Evolutionary conservation across 2,888 invertebrate genomes (phyloP).

Genomic region (Caenorhabditis sulstoni): DNA sequence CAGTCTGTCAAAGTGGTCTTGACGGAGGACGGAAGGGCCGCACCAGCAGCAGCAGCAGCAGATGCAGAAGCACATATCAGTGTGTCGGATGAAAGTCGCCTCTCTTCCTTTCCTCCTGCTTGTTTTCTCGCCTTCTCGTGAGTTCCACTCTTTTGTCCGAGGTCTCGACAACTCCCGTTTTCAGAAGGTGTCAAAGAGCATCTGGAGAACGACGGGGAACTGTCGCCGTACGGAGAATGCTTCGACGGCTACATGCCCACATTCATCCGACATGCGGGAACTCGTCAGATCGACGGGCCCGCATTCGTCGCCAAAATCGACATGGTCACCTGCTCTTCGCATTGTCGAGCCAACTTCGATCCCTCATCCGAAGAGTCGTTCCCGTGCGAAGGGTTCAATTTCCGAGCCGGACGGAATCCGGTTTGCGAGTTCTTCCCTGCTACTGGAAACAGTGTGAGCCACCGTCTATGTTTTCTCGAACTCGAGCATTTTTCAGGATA

Average conservation of each 20-base stretch:
- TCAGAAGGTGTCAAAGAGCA: constrained; percentile 17
- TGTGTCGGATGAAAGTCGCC: constrained; percentile 45
- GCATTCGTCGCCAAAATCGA: constrained; percentile 62
- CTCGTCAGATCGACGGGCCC: constrained; percentile 47
- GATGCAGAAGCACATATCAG: constrained; percentile 44
- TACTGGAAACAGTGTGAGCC: constrained; percentile 37
- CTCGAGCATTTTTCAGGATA: constrained; percentile 11
- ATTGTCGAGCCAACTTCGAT: constrained; percentile 66
- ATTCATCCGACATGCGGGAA: constrained; percentile 45
- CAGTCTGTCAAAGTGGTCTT: constrained; percentile 53
- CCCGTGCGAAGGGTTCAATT: constrained; percentile 70
- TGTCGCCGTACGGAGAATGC: constrained; percentile 59
- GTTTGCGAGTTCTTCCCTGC: constrained; percentile 69
- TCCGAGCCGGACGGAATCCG: constrained; percentile 64
- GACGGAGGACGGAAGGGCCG: constrained; percentile 14
- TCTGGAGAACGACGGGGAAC: constrained; percentile 15
- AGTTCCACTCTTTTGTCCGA: constrained; percentile 1
- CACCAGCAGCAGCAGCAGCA: constrained; percentile 18
- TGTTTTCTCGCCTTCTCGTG: constrained; percentile 19
- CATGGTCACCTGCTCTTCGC: constrained; percentile 64
- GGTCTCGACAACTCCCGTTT: neutral
- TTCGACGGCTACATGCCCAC: constrained; percentile 52
- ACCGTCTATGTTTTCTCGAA: too few species aligned
- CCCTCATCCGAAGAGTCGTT: constrained; percentile 63
- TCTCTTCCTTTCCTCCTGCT: constrained; percentile 13